phyloP scores from a whole-genome alignment of 2,797 vertebrate species.

The Mycteria americana region DNA sequence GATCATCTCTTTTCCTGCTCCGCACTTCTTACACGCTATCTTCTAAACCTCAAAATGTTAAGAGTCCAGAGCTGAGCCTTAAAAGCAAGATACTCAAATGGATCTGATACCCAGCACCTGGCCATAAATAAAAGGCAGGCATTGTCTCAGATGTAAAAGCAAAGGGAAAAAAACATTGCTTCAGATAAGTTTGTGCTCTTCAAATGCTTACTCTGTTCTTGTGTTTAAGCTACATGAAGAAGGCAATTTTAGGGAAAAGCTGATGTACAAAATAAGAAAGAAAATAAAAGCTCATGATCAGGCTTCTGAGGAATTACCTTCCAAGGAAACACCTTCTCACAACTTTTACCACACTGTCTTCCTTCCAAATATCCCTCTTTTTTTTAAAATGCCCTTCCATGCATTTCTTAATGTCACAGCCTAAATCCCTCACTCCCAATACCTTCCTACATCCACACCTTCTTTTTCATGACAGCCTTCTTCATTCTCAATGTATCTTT shows the following conservation, averaged over 20 bases:
- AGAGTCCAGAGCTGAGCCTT: background rate
- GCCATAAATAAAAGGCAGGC: background rate
- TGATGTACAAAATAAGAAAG: background rate
- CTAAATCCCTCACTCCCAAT: background rate
- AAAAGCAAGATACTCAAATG: background rate
- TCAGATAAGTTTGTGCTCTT: background rate
- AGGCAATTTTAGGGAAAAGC: background rate
- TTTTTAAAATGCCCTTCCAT: background rate
- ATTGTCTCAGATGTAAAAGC: background rate
- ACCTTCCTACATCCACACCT: background rate
- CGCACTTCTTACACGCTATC: background rate
- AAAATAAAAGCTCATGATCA: background rate
- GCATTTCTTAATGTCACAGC: background rate
- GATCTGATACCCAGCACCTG: background rate
- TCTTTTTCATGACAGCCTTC: background rate
- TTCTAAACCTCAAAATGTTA: background rate
- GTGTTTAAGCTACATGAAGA: background rate
- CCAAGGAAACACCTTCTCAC: background rate
- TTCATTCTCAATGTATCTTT: background rate
- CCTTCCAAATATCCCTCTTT: background rate
- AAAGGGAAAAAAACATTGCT: background rate
- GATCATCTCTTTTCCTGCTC: background rate
- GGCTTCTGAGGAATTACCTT: background rate
- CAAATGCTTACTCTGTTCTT: background rate
- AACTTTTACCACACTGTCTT: background rate